Evolutionary conservation across 2,113 vertebrate species (phyloP).

Genomic region (Propithecus coquereli): DNA sequence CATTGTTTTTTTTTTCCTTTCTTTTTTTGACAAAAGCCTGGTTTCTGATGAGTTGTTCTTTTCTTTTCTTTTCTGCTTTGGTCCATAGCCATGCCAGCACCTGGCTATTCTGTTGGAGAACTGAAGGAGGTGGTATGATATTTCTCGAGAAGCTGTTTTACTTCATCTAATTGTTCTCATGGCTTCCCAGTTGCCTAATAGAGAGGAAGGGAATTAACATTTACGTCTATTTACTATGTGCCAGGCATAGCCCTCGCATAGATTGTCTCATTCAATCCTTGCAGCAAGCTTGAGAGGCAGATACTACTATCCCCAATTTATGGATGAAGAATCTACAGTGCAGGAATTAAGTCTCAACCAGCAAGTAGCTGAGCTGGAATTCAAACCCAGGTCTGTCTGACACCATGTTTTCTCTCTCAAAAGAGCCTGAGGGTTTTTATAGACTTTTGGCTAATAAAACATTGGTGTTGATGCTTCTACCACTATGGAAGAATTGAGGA

Average conservation of each 20-base stretch:
- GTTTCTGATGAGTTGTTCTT: constrained; percentile 58
- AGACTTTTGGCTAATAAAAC: neutral
- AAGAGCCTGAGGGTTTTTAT: neutral
- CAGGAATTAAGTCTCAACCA: neutral
- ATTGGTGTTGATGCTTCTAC: neutral
- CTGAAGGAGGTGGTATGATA: constrained; percentile 49
- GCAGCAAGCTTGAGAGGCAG: neutral
- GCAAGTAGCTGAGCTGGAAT: neutral
- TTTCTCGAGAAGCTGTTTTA: constrained; percentile 19
- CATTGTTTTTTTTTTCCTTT: constrained; percentile 60
- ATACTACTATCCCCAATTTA: neutral
- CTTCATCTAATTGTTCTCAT: neutral
- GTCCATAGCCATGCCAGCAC: neutral
- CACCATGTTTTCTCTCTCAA: neutral
- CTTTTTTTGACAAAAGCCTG: constrained; percentile 67
- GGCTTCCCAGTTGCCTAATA: neutral
- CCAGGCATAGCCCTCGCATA: neutral
- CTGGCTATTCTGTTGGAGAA: constrained; percentile 60
- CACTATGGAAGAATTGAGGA: neutral
- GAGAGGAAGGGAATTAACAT: neutral
- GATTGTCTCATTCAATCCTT: neutral
- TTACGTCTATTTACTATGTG: neutral
- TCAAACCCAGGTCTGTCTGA: neutral
- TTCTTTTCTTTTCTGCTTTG: neutral
- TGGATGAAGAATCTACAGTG: neutral